These are phyloP conservation scores for Terebella lapidaria DNA, from an alignment of 2,888 invertebrate species.

Conservation along the genomic window DNA sequence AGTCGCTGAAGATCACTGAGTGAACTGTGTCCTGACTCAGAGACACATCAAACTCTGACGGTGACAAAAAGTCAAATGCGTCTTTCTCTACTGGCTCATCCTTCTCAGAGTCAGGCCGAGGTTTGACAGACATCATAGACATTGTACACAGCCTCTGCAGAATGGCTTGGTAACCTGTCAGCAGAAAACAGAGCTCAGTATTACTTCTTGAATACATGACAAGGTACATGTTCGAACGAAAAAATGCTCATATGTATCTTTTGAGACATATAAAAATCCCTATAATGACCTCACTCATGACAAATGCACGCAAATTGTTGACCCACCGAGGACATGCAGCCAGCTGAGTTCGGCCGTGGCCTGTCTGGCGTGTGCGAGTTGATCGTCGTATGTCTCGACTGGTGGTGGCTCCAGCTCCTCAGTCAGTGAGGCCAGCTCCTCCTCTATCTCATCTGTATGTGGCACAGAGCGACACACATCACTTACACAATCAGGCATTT, in stretches of 20 bases:
- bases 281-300: no score
- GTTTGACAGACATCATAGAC: slow-evolving; percentile 3
- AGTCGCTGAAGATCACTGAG: slow-evolving; percentile 28
- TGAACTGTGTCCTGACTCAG: slow-evolving; percentile 41
- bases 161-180: slow-evolving; percentile 46
- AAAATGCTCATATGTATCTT: no score
- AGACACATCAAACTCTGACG: slow-evolving; percentile 35
- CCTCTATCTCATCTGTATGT: slow-evolving; percentile 47
- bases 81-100: neutral
- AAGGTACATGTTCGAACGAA: no score
- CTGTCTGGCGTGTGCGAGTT: slow-evolving; percentile 35
- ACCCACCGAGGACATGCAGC: slow-evolving; percentile 44
- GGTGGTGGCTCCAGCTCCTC: slow-evolving; percentile 43
- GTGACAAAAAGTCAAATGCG: slow-evolving; percentile 41
- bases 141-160: slow-evolving; percentile 35
- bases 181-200: no score
- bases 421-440: slow-evolving; percentile 46
- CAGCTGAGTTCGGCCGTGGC: slow-evolving; percentile 41
- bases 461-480: neutral
- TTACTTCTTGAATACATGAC: no score
- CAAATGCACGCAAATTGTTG: no score
- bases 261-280: no score
- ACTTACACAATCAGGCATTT: no score
- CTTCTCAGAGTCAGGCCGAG: neutral
- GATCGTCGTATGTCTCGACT: slow-evolving; percentile 45